These are phyloP conservation scores for Dynastes tityus DNA, from an alignment of 2,888 invertebrate genomes.

Conservation along the genomic window DNA sequence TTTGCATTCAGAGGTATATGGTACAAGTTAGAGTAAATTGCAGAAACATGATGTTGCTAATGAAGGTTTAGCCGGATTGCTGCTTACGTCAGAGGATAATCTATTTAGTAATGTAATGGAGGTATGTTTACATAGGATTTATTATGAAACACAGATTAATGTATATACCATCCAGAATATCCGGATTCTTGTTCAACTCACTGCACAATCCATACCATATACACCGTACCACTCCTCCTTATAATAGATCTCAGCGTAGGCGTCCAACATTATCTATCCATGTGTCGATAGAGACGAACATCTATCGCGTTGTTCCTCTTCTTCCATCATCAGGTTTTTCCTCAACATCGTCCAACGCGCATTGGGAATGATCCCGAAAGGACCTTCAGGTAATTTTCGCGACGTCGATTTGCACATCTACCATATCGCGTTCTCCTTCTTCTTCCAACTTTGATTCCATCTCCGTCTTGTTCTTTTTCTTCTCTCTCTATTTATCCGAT, in stretches of 20 bases:
- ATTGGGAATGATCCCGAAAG: neutral
- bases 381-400: constrained; percentile 38
- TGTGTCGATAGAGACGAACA: constrained; percentile 31
- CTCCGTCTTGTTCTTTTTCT: neutral
- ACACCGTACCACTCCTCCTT: constrained; percentile 26
- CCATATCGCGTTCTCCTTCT: neutral
- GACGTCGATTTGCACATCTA: constrained; percentile 17
- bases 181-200: neutral
- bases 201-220: neutral
- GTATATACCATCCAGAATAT: neutral
- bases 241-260: constrained; percentile 36
- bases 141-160: no score
- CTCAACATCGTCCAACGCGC: neutral
- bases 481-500: neutral
- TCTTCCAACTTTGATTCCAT: neutral
- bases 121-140: no score
- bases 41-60: no score
- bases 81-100: no score
- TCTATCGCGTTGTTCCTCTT: neutral
- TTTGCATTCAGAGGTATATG: no score
- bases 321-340: neutral
- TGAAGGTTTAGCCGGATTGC: no score
- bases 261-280: constrained; percentile 34
- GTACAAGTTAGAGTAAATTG: no score
- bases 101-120: no score